phyloP scores from a whole-genome alignment of 2,113 vertebrate species.

The Onychorhynchus coronatus region DNA sequence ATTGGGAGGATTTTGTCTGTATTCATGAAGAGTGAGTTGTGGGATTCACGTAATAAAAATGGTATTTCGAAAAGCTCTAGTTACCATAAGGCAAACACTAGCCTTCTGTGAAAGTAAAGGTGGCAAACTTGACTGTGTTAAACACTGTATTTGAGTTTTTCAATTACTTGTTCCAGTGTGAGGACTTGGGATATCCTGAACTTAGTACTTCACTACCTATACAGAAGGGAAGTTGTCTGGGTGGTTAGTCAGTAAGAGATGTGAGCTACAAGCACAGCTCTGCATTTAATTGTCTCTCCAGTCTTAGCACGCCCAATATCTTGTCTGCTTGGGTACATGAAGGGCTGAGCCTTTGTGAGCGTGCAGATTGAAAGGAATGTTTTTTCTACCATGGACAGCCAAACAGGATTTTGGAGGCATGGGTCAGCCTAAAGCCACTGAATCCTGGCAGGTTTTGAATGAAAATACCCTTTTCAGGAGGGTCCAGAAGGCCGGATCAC shows the following conservation, averaged over 20 bases:
- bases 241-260: background rate
- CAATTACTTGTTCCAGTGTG: background rate
- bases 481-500: accelerated
- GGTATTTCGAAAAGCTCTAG: background rate
- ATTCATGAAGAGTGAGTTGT: background rate
- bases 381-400: background rate
- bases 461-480: background rate
- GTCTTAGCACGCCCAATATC: background rate
- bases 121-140: background rate
- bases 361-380: background rate
- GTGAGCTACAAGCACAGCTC: background rate
- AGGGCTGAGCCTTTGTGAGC: background rate
- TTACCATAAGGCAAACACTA: background rate
- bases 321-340: background rate
- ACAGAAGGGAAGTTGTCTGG: background rate
- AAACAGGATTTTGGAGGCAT: background rate
- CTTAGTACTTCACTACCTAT: background rate
- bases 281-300: background rate
- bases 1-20: background rate
- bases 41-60: background rate
- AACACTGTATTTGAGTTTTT: background rate
- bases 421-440: background rate
- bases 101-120: background rate
- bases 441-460: background rate
- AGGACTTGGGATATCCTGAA: background rate